Conservation (phyloP, 2,113 vertebrate genomes). For the Sphaerodactylus townsendi region DNA sequence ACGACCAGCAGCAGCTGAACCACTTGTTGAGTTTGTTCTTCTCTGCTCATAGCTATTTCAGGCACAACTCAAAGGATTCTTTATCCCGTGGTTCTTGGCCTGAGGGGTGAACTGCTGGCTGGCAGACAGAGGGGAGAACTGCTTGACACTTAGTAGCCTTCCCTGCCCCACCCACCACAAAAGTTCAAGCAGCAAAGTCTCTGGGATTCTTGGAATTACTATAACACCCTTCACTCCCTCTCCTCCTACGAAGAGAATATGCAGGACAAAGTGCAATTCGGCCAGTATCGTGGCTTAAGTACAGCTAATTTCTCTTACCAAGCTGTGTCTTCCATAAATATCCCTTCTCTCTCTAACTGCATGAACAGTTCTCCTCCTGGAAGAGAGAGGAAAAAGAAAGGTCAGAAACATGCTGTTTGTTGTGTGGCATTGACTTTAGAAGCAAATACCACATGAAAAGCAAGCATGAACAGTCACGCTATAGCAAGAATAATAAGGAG, state of each 20-base stretch:
- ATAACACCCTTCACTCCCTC: not conserved
- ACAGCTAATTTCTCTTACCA: conserved; percentile 81
- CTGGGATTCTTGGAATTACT: not conserved
- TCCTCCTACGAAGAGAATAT: not conserved
- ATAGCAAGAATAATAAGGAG: not conserved
- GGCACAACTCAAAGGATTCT: too few relatives aligned
- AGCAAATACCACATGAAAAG: not conserved
- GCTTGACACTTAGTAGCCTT: too few relatives aligned
- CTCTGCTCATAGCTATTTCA: too few relatives aligned
- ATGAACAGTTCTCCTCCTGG: conserved; percentile 98
- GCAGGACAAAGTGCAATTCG: not conserved
- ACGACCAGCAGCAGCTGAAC: too few relatives aligned
- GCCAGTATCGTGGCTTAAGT: conserved; percentile 38
- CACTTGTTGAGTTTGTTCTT: too few relatives aligned
- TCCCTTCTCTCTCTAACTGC: conserved; percentile 97
- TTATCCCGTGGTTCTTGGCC: too few relatives aligned
- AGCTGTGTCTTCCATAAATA: conserved; percentile 99
- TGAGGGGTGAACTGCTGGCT: too few relatives aligned
- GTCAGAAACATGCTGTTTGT: too few relatives aligned
- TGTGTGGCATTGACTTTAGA: too few relatives aligned
- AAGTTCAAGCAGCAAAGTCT: not conserved
- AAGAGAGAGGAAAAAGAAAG: conserved; percentile 24
- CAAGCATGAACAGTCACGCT: not conserved
- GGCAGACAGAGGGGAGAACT: too few relatives aligned
- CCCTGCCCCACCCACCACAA: not conserved